These are phyloP conservation scores for Periophthalmus magnuspinnatus DNA, from an alignment of 2,797 vertebrate species.

Conservation along the genomic window DNA sequence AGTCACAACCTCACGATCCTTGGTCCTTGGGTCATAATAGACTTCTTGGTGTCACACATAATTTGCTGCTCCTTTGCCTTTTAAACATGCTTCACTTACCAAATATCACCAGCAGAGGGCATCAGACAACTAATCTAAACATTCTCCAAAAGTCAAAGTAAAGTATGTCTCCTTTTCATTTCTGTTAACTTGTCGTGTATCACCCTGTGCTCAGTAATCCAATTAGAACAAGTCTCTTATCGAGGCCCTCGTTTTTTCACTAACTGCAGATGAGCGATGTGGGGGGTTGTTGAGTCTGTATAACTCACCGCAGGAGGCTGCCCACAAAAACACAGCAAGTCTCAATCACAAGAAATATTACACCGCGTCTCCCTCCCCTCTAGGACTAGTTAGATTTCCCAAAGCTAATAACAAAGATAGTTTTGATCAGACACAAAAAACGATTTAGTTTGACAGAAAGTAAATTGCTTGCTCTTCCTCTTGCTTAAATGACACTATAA, in stretches of 20 bases:
- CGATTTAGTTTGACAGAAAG: slow-evolving; percentile 20
- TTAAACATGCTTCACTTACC: neutral
- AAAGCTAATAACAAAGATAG: slow-evolving; percentile 48
- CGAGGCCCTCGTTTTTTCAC: slow-evolving; percentile 31
- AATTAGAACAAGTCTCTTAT: slow-evolving; percentile 68
- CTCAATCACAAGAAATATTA: slow-evolving; percentile 57
- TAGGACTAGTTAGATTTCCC: slow-evolving; percentile 42
- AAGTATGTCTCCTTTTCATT: slow-evolving; percentile 28
- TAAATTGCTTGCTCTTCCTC: slow-evolving; percentile 28
- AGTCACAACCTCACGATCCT: too few species aligned
- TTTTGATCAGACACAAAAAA: slow-evolving; percentile 35
- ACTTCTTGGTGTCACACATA: too few species aligned
- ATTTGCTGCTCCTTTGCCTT: too few species aligned
- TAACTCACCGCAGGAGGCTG: slow-evolving; percentile 62
- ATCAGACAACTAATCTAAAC: neutral
- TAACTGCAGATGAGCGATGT: slow-evolving; percentile 42
- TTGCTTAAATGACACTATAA: slow-evolving; percentile 26
- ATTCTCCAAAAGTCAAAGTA: neutral
- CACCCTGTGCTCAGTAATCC: slow-evolving; percentile 61
- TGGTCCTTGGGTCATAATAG: too few species aligned
- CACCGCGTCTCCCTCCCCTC: slow-evolving; percentile 50
- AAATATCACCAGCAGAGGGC: neutral
- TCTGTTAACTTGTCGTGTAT: slow-evolving; percentile 48
- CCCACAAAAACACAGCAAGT: slow-evolving; percentile 49
- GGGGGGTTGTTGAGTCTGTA: slow-evolving; percentile 60